Percentiles rank a stretch among this genome's conserved stretches.
Evolutionary conservation across 2,888 invertebrate species (phyloP).

Genomic region (Sarcophaga caerulescens): DNA sequence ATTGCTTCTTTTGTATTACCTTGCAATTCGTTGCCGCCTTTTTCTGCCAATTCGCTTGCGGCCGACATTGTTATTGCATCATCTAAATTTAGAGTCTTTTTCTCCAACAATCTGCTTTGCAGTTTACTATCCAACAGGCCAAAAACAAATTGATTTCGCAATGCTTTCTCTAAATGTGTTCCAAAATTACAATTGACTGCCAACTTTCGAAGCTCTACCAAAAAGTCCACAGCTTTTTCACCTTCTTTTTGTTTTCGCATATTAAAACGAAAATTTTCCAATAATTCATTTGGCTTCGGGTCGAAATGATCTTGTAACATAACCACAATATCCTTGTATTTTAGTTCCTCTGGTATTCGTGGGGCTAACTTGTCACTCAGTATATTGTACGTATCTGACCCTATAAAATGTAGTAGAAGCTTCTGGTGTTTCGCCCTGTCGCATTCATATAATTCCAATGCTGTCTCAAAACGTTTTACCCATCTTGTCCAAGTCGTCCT

Average conservation of each 20-base stretch:
- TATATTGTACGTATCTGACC: too few relatives aligned
- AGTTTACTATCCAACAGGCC: conserved; percentile 45
- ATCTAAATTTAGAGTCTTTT: conserved; percentile 50
- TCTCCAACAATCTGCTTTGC: conserved; percentile 57
- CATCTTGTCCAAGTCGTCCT: too few relatives aligned
- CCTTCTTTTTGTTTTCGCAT: too few relatives aligned
- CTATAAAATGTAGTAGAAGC: too few relatives aligned
- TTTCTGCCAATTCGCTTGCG: conserved; percentile 58
- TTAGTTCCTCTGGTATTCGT: too few relatives aligned
- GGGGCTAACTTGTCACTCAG: too few relatives aligned
- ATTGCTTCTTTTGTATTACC: conserved; percentile 17
- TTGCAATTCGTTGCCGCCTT: conserved; percentile 55
- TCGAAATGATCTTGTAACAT: conserved; percentile 8
- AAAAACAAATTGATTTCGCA: conserved; percentile 6
- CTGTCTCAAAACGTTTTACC: too few relatives aligned
- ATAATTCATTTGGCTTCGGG: conserved; percentile 12
- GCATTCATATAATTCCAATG: too few relatives aligned
- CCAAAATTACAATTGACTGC: conserved; percentile 49
- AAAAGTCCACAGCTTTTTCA: conserved; percentile 6
- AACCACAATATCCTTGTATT: too few relatives aligned
- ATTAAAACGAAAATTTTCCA: conserved; percentile 41
- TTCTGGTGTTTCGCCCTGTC: too few relatives aligned
- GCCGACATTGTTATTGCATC: conserved; percentile 51
- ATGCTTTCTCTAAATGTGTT: conserved; percentile 44
- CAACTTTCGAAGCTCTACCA: conserved; percentile 30